phyloP scores from a whole-genome alignment of 2,888 invertebrate species.

The Stictocephala bisonia region DNA sequence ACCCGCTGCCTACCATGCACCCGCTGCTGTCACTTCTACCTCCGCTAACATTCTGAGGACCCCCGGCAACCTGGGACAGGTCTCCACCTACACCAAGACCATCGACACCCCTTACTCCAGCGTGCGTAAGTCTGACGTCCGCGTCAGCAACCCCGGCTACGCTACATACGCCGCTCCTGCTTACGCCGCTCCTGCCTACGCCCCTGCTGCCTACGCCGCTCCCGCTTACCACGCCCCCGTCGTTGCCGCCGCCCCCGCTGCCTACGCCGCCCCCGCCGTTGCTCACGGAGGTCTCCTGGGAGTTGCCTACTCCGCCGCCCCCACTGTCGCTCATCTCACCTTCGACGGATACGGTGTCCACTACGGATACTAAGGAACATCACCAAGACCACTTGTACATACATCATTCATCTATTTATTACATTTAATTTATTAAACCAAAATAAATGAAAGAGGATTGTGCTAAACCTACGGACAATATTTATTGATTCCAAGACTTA shows the following conservation, averaged over 20 bases:
- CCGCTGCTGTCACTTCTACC: conserved; percentile 67
- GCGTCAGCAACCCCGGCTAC: conserved; percentile 72
- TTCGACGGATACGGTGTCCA: conserved; percentile 57
- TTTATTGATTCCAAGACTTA: no score
- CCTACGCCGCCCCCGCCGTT: conserved; percentile 60
- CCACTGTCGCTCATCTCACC: conserved; percentile 51
- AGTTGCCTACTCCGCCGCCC: conserved; percentile 53
- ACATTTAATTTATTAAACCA: conserved; percentile 16
- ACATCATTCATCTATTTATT: conserved; percentile 31
- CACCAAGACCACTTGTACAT: conserved; percentile 31
- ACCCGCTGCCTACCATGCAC: conserved; percentile 35
- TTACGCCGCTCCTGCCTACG: conserved; percentile 61
- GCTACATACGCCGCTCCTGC: conserved; percentile 62
- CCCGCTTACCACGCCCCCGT: conserved; percentile 14
- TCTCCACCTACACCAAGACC: conserved; percentile 77
- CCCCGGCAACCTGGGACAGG: conserved; percentile 74
- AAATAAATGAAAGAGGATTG: conserved; percentile 33
- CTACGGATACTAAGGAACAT: conserved; percentile 57
- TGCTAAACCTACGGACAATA: no score
- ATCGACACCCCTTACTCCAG: conserved; percentile 79
- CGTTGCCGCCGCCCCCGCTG: conserved; percentile 62
- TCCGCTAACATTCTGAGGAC: conserved; percentile 72
- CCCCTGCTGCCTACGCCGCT: conserved; percentile 55
- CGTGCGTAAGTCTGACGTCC: conserved; percentile 76
- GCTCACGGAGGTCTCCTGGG: conserved; percentile 53